Percentiles rank a stretch among this genome's conserved stretches.
Evolutionary conservation across 1,140 invertebrate genomes (phyloP).

Genomic region (Stegodyphus mimosarum): DNA sequence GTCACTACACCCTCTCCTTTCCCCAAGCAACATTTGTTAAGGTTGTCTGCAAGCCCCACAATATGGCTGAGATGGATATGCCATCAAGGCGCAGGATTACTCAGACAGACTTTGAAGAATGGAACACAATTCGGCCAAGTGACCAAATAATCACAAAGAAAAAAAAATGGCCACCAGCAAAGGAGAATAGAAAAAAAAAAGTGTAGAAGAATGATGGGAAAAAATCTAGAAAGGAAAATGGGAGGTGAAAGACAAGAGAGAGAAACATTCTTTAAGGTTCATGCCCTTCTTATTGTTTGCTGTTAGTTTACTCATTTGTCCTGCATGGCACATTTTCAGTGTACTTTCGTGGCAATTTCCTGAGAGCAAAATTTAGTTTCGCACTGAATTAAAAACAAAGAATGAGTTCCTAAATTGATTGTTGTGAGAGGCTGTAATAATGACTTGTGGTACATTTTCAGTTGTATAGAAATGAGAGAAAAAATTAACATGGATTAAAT

Average conservation of each 20-base stretch:
- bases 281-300: conserved; percentile 27
- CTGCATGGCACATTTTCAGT: conserved; percentile 44
- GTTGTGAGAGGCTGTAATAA: conserved; percentile 16
- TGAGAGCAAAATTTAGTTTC: conserved; percentile 40
- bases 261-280: conserved; percentile 54
- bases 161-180: conserved; percentile 41
- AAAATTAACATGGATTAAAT: no score
- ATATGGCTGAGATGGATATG: conserved; percentile 59
- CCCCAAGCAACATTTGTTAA: conserved; percentile 54
- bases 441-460: neutral
- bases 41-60: conserved; percentile 49
- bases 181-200: conserved; percentile 47
- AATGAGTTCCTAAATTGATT: conserved; percentile 30
- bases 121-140: conserved; percentile 38
- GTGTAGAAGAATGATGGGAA: conserved; percentile 14
- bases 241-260: conserved; percentile 46
- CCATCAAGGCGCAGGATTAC: conserved; percentile 56
- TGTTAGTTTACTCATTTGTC: conserved; percentile 53
- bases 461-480: neutral
- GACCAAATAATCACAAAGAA: conserved; percentile 52
- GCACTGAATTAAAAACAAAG: conserved; percentile 14
- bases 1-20: conserved; percentile 27
- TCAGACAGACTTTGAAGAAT: conserved; percentile 55
- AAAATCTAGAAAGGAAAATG: conserved; percentile 36
- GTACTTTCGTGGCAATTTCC: conserved; percentile 28